phyloP scores from a whole-genome alignment of 2,888 invertebrate species.

The Blastobasis lacticolella region DNA sequence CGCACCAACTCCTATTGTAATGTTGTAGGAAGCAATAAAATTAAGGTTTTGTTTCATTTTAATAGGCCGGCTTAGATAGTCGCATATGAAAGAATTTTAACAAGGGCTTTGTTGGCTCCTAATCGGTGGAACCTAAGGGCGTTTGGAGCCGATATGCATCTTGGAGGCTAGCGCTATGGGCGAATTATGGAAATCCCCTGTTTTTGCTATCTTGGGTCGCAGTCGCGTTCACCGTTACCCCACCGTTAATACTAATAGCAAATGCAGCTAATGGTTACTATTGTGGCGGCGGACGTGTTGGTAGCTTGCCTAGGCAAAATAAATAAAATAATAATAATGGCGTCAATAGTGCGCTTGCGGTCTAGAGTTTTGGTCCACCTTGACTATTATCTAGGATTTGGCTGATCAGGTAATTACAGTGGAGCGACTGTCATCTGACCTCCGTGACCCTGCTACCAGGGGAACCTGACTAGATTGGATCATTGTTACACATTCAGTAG shows the following conservation, averaged over 20 bases:
- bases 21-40: slow-evolving; percentile 12
- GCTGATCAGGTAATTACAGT: no score
- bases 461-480: no score
- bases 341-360: no score
- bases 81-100: slow-evolving; percentile 57
- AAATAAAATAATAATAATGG: no score
- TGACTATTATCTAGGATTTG: no score
- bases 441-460: no score
- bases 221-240: not conserved
- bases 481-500: no score
- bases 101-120: slow-evolving; percentile 55
- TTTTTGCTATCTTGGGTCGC: not conserved
- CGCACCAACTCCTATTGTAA: not conserved
- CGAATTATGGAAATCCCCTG: slow-evolving; percentile 6
- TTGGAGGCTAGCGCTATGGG: not conserved
- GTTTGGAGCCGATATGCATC: slow-evolving; percentile 10
- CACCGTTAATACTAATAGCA: not conserved
- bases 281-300: no score
- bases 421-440: no score
- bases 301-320: no score
- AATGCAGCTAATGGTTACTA: no score
- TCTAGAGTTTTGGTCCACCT: no score
- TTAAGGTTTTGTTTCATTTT: slow-evolving; percentile 44
- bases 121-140: slow-evolving; percentile 23
- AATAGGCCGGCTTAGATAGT: slow-evolving; percentile 39